phyloP scores from a whole-genome alignment of 2,888 invertebrate species.

The Parascotia fuliginaria region DNA sequence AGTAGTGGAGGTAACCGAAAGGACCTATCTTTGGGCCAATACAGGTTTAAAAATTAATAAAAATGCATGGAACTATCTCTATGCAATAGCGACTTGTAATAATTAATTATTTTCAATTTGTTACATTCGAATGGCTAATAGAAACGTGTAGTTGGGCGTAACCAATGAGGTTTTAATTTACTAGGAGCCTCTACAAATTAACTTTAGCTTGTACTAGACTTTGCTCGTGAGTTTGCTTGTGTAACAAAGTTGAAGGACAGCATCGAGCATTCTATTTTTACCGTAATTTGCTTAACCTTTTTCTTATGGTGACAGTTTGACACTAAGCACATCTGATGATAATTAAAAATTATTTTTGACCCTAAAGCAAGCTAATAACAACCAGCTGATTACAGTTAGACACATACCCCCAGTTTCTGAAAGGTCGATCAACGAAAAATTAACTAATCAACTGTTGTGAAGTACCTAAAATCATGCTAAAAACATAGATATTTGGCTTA shows the following conservation, averaged over 20 bases:
- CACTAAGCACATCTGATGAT: too few species aligned
- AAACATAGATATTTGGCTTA: too few species aligned
- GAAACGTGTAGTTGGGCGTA: slow-evolving; percentile 43
- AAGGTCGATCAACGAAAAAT: too few species aligned
- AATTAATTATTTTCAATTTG: slow-evolving; percentile 43
- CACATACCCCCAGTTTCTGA: too few species aligned
- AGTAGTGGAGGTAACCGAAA: not conserved
- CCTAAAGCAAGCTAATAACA: too few species aligned
- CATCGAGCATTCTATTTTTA: not conserved
- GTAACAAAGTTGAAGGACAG: not conserved
- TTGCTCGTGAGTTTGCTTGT: not conserved
- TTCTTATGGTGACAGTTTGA: too few species aligned
- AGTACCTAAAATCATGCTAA: too few species aligned
- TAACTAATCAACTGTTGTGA: too few species aligned
- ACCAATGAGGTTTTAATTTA: slow-evolving; percentile 46
- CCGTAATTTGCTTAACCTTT: too few species aligned
- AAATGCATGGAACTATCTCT: not conserved
- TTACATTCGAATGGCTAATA: slow-evolving; percentile 36
- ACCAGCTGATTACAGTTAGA: too few species aligned
- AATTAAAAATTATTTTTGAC: too few species aligned
- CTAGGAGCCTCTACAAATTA: slow-evolving; percentile 2
- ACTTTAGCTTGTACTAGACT: not conserved
- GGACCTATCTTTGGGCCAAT: not conserved
- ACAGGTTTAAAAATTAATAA: not conserved
- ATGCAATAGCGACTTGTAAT: slow-evolving; percentile 12